Percentiles rank a stretch among this genome's conserved stretches.
Conservation (phyloP, 2,888 invertebrate genomes). For the Saturnia japonica region DNA sequence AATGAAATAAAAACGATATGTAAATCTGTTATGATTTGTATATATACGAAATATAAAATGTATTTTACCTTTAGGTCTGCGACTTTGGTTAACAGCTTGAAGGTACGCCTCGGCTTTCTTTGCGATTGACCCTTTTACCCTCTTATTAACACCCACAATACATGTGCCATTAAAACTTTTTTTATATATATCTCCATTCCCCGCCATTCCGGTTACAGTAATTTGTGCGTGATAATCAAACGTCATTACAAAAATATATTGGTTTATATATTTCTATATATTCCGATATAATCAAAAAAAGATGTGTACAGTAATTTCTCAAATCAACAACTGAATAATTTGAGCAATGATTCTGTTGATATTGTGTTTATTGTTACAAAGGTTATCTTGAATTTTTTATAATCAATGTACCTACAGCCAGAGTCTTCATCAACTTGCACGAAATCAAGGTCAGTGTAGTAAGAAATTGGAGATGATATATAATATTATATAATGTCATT, state of each 20-base stretch:
- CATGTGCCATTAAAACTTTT: conserved; percentile 61
- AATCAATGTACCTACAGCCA: conserved; percentile 18
- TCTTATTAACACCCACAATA: conserved; percentile 55
- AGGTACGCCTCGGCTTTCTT: conserved; percentile 68
- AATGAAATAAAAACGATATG: too few relatives aligned
- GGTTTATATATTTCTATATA: conserved; percentile 20
- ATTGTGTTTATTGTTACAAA: conserved; percentile 41
- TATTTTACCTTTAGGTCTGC: conserved; percentile 31
- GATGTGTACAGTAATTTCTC: conserved; percentile 44
- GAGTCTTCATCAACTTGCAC: not conserved
- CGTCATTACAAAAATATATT: conserved; percentile 44
- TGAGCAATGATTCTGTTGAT: conserved; percentile 27
- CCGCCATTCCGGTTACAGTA: conserved; percentile 58
- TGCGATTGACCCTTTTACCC: conserved; percentile 57
- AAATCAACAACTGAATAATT: conserved; percentile 36
- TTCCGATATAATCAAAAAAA: not conserved
- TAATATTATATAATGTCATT: too few relatives aligned
- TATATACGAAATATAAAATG: too few relatives aligned
- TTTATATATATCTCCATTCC: conserved; percentile 55
- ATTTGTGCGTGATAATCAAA: conserved; percentile 60
- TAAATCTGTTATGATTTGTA: too few relatives aligned
- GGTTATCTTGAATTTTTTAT: conserved; percentile 51
- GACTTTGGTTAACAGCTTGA: conserved; percentile 64
- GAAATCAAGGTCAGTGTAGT: not conserved
- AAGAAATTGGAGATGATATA: conserved; percentile 4